These are phyloP conservation scores for Pandion haliaetus DNA, from an alignment of 2,113 vertebrate genomes.

Conservation along the genomic window DNA sequence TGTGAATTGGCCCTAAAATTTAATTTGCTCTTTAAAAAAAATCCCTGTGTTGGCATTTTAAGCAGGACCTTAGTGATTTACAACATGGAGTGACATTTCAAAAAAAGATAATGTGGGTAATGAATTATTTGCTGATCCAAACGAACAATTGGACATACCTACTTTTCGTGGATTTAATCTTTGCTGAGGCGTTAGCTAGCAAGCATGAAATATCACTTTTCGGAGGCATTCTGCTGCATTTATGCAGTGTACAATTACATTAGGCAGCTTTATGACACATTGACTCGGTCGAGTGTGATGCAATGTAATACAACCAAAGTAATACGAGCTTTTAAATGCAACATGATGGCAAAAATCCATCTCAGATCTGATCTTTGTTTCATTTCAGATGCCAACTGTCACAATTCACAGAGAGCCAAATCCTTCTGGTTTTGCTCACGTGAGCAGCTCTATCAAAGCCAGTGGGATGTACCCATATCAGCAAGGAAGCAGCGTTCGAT, in stretches of 20 bases:
- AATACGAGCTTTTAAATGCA: slow-evolving; percentile 66
- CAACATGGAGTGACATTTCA: neutral
- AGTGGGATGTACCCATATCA: neutral
- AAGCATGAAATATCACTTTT: slow-evolving; percentile 53
- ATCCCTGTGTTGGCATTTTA: neutral
- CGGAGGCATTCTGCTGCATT: slow-evolving; percentile 48
- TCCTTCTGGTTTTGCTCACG: neutral
- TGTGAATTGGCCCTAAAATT: slow-evolving; percentile 2
- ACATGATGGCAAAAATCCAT: slow-evolving; percentile 59
- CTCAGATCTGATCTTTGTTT: slow-evolving; percentile 22
- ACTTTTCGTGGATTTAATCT: slow-evolving; percentile 54
- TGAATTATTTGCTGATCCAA: slow-evolving; percentile 61
- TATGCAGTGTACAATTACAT: slow-evolving; percentile 53
- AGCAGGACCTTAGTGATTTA: slow-evolving; percentile 25
- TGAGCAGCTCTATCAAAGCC: neutral
- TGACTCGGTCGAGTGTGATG: slow-evolving; percentile 5
- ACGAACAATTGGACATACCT: slow-evolving; percentile 59
- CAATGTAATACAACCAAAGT: slow-evolving; percentile 55
- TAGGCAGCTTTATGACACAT: slow-evolving; percentile 60
- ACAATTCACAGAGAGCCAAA: neutral
- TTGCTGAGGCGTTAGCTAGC: slow-evolving; percentile 12
- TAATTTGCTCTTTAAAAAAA: neutral
- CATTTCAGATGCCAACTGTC: slow-evolving; percentile 33
- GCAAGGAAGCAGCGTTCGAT: neutral
- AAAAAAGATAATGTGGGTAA: slow-evolving; percentile 39